These are phyloP conservation scores for Schizopygopsis pylzovi DNA, from an alignment of 2,797 vertebrate genomes.

Conservation along the genomic window DNA sequence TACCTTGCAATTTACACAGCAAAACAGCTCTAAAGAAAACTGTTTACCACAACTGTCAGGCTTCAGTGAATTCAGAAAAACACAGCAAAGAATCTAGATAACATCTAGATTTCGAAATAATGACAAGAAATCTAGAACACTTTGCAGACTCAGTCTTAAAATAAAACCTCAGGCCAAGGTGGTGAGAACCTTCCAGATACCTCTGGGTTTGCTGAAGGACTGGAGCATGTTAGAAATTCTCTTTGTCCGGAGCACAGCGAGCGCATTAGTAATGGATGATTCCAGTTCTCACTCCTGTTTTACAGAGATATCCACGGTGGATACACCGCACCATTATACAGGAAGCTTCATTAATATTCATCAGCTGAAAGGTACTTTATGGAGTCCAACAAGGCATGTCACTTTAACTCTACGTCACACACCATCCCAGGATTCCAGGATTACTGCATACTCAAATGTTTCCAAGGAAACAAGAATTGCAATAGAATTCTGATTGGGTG, in stretches of 20 bases:
- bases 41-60: conserved; percentile 3
- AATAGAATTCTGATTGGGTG: conserved; percentile 35
- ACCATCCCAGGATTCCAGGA: conserved; percentile 31
- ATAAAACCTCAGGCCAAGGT: conserved; percentile 16
- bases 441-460: conserved; percentile 37
- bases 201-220: conserved; percentile 17
- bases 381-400: conserved; percentile 47
- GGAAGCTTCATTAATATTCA: conserved; percentile 53
- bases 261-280: conserved; percentile 51
- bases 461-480: conserved; percentile 46
- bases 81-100: conserved; percentile 18
- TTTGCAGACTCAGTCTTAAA: background rate
- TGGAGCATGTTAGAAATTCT: conserved; percentile 32
- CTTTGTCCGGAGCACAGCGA: conserved; percentile 11
- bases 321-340: conserved; percentile 40
- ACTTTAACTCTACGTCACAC: conserved; percentile 36
- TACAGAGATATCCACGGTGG: conserved; percentile 33
- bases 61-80: conserved; percentile 27
- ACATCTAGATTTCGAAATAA: conserved; percentile 10
- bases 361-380: conserved; percentile 42
- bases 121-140: background rate
- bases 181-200: conserved; percentile 26
- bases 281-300: conserved; percentile 35
- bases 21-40: conserved; percentile 15
- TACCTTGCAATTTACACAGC: background rate